Conservation (phyloP, 2,113 vertebrate species). For the Chaenocephalus aceratus region DNA sequence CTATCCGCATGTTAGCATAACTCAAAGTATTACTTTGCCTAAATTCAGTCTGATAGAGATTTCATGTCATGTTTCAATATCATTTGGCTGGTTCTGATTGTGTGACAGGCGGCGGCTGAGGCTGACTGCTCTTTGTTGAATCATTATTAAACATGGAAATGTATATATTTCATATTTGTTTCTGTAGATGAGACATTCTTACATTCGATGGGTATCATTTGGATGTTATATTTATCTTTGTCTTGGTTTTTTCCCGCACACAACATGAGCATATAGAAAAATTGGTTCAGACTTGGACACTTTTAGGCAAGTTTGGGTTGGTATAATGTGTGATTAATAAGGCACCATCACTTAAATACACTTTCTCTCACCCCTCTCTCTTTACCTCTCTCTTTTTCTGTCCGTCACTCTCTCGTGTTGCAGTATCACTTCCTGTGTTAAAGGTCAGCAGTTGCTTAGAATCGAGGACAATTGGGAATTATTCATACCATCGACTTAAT, state of each 20-base stretch:
- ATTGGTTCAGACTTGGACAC: not conserved
- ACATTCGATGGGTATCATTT: not conserved
- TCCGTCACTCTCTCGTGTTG: slow-evolving; percentile 49
- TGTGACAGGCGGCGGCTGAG: not conserved
- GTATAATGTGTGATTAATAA: not conserved
- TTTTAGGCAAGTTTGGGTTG: not conserved
- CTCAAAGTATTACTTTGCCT: not conserved
- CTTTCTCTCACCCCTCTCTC: not conserved
- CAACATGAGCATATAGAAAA: not conserved
- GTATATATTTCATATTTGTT: not conserved
- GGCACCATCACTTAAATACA: not conserved
- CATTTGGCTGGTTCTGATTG: not conserved
- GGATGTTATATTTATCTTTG: not conserved
- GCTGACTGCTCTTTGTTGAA: not conserved
- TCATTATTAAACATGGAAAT: not conserved
- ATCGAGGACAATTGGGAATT: slow-evolving; percentile 92
- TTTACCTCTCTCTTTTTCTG: slow-evolving; percentile 29
- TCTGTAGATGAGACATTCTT: not conserved
- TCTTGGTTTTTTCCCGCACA: not conserved
- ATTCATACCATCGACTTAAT: slow-evolving; percentile 99
- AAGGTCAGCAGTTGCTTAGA: slow-evolving; percentile 94
- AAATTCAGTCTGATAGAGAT: not conserved
- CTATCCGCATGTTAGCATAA: not conserved
- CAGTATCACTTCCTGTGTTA: slow-evolving; percentile 82
- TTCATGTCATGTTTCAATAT: not conserved